Percentiles rank a stretch among this genome's conserved stretches.
Conservation (phyloP, 37 sponge, comb jelly and placozoan species). For the Halisarca cf. caerulea region DNA sequence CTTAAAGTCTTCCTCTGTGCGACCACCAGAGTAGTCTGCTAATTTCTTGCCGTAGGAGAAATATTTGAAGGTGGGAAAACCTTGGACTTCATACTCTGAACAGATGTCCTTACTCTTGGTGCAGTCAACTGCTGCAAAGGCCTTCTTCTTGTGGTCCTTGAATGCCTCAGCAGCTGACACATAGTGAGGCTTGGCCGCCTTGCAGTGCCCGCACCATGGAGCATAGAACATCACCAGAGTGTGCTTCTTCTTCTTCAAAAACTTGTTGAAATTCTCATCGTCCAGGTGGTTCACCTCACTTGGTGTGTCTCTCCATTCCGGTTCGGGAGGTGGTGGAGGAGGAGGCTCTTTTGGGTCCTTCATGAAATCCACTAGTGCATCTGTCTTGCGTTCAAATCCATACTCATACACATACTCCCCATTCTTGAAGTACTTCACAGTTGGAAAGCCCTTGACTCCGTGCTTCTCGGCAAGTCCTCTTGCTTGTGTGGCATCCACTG, state of each 20-base stretch:
- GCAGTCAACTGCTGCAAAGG: constrained; percentile 83
- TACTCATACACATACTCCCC: constrained; percentile 68
- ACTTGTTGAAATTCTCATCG: constrained; percentile 62
- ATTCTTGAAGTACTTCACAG: constrained; percentile 79
- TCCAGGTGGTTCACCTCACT: constrained; percentile 64
- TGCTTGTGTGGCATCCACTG: constrained; percentile 84
- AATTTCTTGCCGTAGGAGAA: constrained; percentile 75
- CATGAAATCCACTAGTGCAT: constrained; percentile 88
- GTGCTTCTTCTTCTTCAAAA: constrained; percentile 87
- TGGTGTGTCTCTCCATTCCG: constrained; percentile 77
- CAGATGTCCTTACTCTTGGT: constrained; percentile 69
- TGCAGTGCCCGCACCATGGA: constrained; percentile 97
- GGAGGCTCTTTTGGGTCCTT: constrained; percentile 88
- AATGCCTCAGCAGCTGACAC: constrained; percentile 66
- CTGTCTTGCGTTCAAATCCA: constrained; percentile 56
- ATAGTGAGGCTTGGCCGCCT: constrained; percentile 90
- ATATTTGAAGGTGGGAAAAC: constrained; percentile 83
- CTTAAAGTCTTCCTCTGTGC: constrained; percentile 56
- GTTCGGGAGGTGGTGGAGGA: constrained; percentile 87
- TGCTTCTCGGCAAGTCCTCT: constrained; percentile 52
- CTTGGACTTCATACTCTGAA: constrained; percentile 53
- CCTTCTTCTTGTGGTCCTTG: constrained; percentile 61
- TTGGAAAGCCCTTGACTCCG: constrained; percentile 77
- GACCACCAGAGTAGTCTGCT: constrained; percentile 48
- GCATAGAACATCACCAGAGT: constrained; percentile 95